Evolutionary conservation across 2,888 invertebrate genomes (phyloP), one percentile per base, ranked within the genome.

Genomic region (Eilema griseolum): DNA sequence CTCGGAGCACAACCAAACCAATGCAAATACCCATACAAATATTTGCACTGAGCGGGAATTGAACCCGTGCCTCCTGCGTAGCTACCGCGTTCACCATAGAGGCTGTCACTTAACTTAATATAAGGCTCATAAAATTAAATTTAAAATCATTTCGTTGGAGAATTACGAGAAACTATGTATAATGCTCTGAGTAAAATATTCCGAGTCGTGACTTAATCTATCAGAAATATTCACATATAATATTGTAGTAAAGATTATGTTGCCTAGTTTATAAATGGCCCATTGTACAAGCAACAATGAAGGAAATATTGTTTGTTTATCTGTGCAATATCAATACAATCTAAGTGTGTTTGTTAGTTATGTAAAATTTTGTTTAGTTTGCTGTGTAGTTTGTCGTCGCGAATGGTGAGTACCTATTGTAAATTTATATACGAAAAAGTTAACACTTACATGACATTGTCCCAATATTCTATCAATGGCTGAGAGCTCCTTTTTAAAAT

Each of bases 221-320:
- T 75, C 61, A 75, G 74, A 75, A 79, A 73, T 80, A 82, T 77
- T 76, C 78, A 83, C 80, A 81, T 81, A 76, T 81, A 24, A 79
- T 79, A n/a, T n/a, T n/a, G 85, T 80, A 75, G 70, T 81, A 72
- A 67, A 79, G 76, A 85, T 80, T 81, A 79, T 74, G 79, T 69
- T 85, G 14, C 41, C 59, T 81, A 73, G 69, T 75, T 77, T 76
- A 85, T 84, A 83, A 90, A 90, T 90, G 82, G 88, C 41, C 88
- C 77, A 90, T 90, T 90, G 90, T 90, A 81, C 82, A 24, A 74
- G 70, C 78, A 82, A 85, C 85, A 87, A 84, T 85, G 76, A 83
- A 82, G 88, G 85, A 89, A 88, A 89, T 85, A 85, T 83, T 77
- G 71, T 76, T 33, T 74, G 74, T 85, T 82, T 78, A 82, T 80